Evolutionary conservation across 2,113 vertebrate species (phyloP).

Genomic region (Eubucco bourcierii): DNA sequence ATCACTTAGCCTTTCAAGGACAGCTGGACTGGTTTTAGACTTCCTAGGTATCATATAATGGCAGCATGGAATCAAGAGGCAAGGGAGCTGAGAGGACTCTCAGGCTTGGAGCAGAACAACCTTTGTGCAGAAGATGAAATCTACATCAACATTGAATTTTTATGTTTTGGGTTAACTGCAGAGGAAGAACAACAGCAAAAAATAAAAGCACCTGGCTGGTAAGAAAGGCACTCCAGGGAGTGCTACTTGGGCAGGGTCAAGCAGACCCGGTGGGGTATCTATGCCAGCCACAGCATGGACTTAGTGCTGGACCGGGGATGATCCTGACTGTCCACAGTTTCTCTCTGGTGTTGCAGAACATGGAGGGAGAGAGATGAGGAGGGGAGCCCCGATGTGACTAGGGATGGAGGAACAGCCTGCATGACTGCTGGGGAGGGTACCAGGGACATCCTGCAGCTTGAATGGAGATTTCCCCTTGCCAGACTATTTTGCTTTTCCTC

Average conservation of each 20-base stretch:
- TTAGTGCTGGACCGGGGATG: too few species aligned
- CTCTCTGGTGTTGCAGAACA: rapidly evolving
- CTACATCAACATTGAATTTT: neutral
- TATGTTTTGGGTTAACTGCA: neutral
- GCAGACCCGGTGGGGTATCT: rapidly evolving
- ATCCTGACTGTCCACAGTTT: neutral
- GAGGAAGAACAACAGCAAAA: neutral
- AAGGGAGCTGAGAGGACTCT: neutral
- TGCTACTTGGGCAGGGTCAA: neutral
- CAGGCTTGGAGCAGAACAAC: neutral
- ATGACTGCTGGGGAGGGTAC: rapidly evolving
- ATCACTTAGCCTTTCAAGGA: neutral
- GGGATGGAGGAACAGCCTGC: neutral
- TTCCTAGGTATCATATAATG: neutral
- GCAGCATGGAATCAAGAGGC: neutral
- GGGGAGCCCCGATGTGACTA: rapidly evolving
- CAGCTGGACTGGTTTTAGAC: conserved; percentile 8
- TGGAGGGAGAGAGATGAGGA: neutral
- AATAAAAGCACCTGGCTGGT: neutral
- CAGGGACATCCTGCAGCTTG: neutral
- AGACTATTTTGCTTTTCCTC: neutral
- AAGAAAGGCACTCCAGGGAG: neutral
- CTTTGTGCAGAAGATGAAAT: neutral
- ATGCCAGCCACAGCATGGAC: neutral
- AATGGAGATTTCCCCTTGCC: neutral